Conservation (phyloP, 1,140 invertebrate genomes). For the Magallana gigas region DNA sequence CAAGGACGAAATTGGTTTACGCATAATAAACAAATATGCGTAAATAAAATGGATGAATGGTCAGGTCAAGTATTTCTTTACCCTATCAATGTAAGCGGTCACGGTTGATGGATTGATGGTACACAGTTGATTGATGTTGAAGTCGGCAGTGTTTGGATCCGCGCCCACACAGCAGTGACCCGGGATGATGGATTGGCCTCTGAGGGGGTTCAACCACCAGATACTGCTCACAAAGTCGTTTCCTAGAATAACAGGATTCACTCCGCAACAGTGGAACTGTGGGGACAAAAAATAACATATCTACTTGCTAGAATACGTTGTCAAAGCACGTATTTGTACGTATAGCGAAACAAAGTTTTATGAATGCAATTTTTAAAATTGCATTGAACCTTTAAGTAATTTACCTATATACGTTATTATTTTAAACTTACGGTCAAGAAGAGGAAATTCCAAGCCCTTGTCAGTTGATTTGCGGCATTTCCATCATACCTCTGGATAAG, state of each 20-base stretch:
- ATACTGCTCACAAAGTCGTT: constrained; percentile 47
- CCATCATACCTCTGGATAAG: constrained; percentile 50
- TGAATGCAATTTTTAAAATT: too few relatives aligned
- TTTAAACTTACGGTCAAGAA: constrained; percentile 50
- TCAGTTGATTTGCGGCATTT: constrained; percentile 40
- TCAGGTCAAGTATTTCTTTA: constrained; percentile 28
- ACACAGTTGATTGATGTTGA: constrained; percentile 47
- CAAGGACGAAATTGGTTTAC: too few relatives aligned
- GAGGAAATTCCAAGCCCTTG: constrained; percentile 50
- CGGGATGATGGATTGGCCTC: constrained; percentile 40
- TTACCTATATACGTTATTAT: too few relatives aligned
- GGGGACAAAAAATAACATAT: not conserved
- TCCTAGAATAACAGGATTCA: constrained; percentile 42
- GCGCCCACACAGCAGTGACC: constrained; percentile 50
- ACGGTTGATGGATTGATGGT: constrained; percentile 32
- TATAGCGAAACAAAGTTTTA: too few relatives aligned
- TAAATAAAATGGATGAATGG: constrained; percentile 13
- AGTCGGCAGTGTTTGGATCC: constrained; percentile 37
- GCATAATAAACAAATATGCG: not conserved
- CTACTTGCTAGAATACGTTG: too few relatives aligned
- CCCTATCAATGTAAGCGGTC: constrained; percentile 46
- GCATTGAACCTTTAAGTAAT: too few relatives aligned
- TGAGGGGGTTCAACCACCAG: constrained; percentile 42
- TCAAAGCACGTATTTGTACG: too few relatives aligned
- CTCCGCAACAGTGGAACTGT: constrained; percentile 53